These are phyloP conservation scores for Hydropsyche betteni DNA, from an alignment of 2,888 invertebrate genomes.

Conservation along the genomic window DNA sequence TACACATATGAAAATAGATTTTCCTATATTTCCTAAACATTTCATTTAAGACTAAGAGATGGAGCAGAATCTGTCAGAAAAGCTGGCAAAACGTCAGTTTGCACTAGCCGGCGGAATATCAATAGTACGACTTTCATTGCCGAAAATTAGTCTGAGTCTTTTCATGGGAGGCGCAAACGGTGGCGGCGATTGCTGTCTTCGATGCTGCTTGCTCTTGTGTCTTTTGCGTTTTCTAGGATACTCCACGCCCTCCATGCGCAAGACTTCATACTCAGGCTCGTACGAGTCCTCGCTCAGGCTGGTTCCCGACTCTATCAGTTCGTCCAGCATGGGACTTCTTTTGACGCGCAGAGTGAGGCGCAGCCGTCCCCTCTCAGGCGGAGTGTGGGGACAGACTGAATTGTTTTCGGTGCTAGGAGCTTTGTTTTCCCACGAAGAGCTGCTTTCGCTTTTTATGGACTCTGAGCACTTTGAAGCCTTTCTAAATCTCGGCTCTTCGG, in stretches of 20 bases:
- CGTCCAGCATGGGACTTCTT: conserved; percentile 85
- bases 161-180: conserved; percentile 78
- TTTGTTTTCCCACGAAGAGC: conserved; percentile 54
- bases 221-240: conserved; percentile 66
- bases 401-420: conserved; percentile 58
- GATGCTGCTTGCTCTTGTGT: conserved; percentile 64
- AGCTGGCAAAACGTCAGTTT: conserved; percentile 60
- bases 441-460: conserved; percentile 53
- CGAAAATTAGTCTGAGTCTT: conserved; percentile 85
- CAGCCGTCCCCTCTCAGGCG: conserved; percentile 69
- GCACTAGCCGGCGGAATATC: conserved; percentile 81
- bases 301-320: conserved; percentile 82
- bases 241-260: conserved; percentile 81
- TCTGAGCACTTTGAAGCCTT: conserved; percentile 52
- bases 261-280: conserved; percentile 84
- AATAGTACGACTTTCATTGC: conserved; percentile 89
- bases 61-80: conserved; percentile 47
- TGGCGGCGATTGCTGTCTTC: conserved; percentile 65
- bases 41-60: conserved; percentile 41
- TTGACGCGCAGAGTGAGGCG: conserved; percentile 88
- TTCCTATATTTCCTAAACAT: neutral
- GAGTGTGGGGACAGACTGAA: conserved; percentile 66
- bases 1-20: conserved; percentile 25
- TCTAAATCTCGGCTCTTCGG: conserved; percentile 54
- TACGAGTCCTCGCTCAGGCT: conserved; percentile 65